Conservation (phyloP, 1,140 invertebrate genomes). For the Nylanderia fulva region DNA sequence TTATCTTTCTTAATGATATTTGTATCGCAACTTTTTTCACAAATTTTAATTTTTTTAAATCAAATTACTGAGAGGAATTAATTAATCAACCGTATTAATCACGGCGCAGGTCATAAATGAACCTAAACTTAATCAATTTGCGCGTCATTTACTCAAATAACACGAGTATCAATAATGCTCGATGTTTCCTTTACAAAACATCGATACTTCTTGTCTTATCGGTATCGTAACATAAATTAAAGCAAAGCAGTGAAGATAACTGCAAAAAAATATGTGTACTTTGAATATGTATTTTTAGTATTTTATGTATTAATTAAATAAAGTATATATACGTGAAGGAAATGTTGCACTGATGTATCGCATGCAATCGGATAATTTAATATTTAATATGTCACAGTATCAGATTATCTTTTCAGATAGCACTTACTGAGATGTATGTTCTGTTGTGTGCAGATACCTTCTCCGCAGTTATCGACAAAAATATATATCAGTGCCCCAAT, state of each 20-base stretch:
- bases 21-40: neutral
- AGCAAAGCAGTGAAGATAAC: conserved; percentile 16
- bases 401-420: neutral
- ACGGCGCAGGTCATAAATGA: neutral
- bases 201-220: conserved; percentile 10
- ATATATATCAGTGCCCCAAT: conserved; percentile 18
- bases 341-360: neutral
- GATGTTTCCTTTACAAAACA: neutral
- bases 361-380: neutral
- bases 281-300: neutral
- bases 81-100: neutral
- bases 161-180: neutral
- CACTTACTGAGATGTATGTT: neutral
- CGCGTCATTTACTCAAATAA: neutral
- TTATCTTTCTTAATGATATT: neutral
- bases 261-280: neutral
- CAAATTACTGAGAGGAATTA: neutral
- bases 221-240: conserved; percentile 24
- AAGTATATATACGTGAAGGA: neutral
- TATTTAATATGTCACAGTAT: neutral
- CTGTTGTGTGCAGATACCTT: neutral
- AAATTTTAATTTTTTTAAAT: neutral
- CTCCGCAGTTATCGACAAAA: conserved; percentile 18
- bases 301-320: too few species aligned
- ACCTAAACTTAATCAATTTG: conserved; percentile 1